Evolutionary conservation across 2,797 vertebrate species (phyloP), one percentile per base, ranked within the genome.

Genomic region (Cichlasoma orientale): DNA sequence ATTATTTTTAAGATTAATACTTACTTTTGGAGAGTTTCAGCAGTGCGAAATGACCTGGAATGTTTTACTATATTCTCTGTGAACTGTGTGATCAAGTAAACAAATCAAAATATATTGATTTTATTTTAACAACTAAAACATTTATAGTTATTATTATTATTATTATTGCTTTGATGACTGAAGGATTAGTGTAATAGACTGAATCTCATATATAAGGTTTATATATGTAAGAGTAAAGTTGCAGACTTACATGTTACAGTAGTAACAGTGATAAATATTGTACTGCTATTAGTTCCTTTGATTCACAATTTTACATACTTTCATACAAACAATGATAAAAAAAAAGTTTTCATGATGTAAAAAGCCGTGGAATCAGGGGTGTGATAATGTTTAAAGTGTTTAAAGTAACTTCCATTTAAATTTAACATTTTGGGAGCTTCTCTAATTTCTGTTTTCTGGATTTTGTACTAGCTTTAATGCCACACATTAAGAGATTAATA

Each of bases 1-100:
- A 77, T 44, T 74, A 55, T 75, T 79, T 82, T 52, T 53, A 68
- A 63, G 10, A 61, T n/a, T 74, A 79, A 78, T 61, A 63, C 12
- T 63, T 9, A 44, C 36, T 74, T 31, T 69, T 55, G 25, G 29
- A 14, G 21, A 56, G 74, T 23, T 79, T 74, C 21, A 23, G 29
- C 66, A 71, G 69, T 21, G 61, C 74, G 10, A 76, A 75, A 44
- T 68, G 21, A 80, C 13, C 18, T 44, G 3, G 31, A 47, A 38
- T 14, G 36, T 53, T 50, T 1, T 36, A 47, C 4, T 12, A 50
- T 7, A 6, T 47, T 63, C n/a, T 29, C 16, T 31, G 21, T 3
- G 8, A 58, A 44, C 21, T 56, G 21, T 52, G 12, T 38, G 54
- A 4, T 59, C 19, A 54, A 38, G 18, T 4, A 71, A 23, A 27